These are phyloP conservation scores for Puffinus mauretanicus DNA, from an alignment of 2,113 vertebrate species.

Conservation along the genomic window DNA sequence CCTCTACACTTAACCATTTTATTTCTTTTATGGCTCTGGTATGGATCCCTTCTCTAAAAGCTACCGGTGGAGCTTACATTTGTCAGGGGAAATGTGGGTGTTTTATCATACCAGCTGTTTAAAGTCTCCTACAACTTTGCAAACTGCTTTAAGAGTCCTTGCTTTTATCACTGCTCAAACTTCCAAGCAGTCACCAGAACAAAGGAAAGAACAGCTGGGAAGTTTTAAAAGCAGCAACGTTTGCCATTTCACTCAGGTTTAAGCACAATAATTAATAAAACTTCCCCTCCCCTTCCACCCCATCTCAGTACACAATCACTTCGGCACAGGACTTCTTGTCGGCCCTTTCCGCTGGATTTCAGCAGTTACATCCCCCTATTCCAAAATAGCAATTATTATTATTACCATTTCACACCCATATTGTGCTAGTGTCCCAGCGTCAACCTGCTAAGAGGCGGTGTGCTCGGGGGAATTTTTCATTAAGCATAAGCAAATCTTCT, in stretches of 20 bases:
- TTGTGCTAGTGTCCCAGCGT: rapidly evolving
- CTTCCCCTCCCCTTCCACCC: neutral
- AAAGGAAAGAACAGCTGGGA: constrained; percentile 56
- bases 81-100: constrained; percentile 58
- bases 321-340: neutral
- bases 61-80: constrained; percentile 57
- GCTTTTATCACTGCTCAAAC: constrained; percentile 60
- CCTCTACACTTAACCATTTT: constrained; percentile 34
- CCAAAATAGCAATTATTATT: neutral
- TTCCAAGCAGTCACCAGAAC: constrained; percentile 49
- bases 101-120: constrained; percentile 69
- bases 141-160: constrained; percentile 39
- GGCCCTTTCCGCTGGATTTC: neutral
- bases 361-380: neutral
- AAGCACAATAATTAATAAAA: constrained; percentile 24
- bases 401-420: neutral
- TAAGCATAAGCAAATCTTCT: neutral
- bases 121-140: constrained; percentile 66
- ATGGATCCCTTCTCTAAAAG: constrained; percentile 48
- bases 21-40: constrained; percentile 33
- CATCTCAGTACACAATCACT: neutral
- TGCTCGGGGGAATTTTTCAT: neutral
- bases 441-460: neutral
- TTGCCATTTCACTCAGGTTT: constrained; percentile 23
- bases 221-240: constrained; percentile 28